Evolutionary conservation across 2,888 invertebrate species (phyloP).

Genomic region (Deilephila elpenor): DNA sequence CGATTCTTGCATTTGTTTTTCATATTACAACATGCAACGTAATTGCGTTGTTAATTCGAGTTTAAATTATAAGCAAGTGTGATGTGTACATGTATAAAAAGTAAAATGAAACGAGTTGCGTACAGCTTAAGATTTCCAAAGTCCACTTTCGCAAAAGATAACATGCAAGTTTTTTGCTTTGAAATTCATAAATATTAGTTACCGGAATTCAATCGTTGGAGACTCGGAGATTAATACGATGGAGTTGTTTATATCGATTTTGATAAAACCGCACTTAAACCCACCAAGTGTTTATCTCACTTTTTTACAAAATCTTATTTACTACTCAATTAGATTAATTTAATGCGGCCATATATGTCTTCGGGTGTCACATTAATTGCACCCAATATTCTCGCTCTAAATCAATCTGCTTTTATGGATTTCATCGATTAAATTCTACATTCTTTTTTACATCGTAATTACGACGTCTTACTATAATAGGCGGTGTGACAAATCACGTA

Average conservation of each 20-base stretch:
- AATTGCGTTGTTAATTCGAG: not conserved
- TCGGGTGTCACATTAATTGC: conserved; percentile 23
- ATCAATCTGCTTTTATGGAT: conserved; percentile 5
- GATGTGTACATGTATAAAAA: not conserved
- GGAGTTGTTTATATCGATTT: not conserved
- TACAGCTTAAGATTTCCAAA: no score
- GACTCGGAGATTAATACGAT: not conserved
- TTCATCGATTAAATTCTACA: conserved; percentile 2
- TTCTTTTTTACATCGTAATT: not conserved
- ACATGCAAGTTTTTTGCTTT: not conserved
- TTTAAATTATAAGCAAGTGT: not conserved
- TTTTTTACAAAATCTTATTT: conserved; percentile 12
- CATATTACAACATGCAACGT: not conserved
- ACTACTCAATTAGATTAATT: conserved; percentile 23
- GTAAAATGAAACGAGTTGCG: no score
- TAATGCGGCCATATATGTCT: conserved; percentile 19
- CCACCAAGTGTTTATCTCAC: not conserved
- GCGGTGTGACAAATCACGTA: conserved; percentile 7
- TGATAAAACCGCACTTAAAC: not conserved
- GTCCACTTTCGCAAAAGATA: not conserved
- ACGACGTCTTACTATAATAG: not conserved
- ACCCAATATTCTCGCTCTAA: conserved; percentile 16
- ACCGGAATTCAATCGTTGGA: not conserved
- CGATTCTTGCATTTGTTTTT: conserved; percentile 3
- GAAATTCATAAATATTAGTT: not conserved